Conservation (phyloP, 2,888 invertebrate genomes). For the Capitulum mitella region DNA sequence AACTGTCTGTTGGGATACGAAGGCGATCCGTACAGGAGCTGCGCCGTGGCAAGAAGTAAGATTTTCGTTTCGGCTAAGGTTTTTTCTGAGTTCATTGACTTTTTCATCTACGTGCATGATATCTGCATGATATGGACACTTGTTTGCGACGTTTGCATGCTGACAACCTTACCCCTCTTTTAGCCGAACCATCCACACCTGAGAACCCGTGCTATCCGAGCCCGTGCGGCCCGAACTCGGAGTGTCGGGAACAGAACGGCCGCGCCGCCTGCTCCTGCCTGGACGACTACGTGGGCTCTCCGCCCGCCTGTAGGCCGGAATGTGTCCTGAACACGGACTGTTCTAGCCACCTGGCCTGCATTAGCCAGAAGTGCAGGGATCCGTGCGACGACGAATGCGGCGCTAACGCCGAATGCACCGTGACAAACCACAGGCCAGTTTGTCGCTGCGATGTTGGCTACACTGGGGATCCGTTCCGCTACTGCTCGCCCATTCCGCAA, state of each 20-base stretch:
- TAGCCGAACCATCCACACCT: not conserved
- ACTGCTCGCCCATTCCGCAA: not conserved
- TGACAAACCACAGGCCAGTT: slow-evolving; percentile 56
- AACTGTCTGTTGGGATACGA: slow-evolving; percentile 64
- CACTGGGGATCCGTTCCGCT: slow-evolving; percentile 44
- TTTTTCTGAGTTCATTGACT: too few relatives aligned
- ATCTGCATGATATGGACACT: too few relatives aligned
- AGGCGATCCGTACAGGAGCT: slow-evolving; percentile 69
- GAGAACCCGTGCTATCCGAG: slow-evolving; percentile 50
- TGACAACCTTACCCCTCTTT: slow-evolving; percentile 29
- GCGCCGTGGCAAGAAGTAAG: slow-evolving; percentile 41
- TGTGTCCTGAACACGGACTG: slow-evolving; percentile 69
- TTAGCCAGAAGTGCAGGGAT: slow-evolving; percentile 62
- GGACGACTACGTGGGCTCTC: slow-evolving; percentile 42
- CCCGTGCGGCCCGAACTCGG: slow-evolving; percentile 53
- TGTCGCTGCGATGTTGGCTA: slow-evolving; percentile 35
- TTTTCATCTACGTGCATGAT: too few relatives aligned
- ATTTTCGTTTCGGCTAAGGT: too few relatives aligned
- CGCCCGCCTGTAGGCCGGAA: slow-evolving; percentile 74
- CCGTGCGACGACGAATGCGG: slow-evolving; percentile 74
- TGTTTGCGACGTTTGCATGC: not conserved
- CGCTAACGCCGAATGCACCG: slow-evolving; percentile 67
- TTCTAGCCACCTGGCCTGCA: slow-evolving; percentile 60
- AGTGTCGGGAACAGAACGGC: slow-evolving; percentile 62
- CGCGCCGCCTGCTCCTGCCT: slow-evolving; percentile 63